A percentile compares a stretch with the other conserved stretches of the same genome.
These are phyloP conservation scores for Oriolus oriolus DNA, from an alignment of 2,113 vertebrate genomes.

Conservation along the genomic window DNA sequence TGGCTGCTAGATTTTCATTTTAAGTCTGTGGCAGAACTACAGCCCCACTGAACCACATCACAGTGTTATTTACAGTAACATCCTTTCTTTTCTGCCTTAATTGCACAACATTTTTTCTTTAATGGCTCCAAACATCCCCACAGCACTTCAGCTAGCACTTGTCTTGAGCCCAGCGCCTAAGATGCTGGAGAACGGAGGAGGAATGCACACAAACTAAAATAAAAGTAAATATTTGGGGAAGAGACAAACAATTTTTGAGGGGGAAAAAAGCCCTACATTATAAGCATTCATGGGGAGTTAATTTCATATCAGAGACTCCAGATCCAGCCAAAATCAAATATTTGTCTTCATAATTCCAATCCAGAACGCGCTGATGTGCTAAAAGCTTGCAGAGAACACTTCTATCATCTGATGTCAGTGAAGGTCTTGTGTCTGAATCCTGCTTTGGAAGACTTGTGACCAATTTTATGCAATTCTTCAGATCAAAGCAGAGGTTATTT, in stretches of 20 bases:
- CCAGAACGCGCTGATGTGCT: not conserved
- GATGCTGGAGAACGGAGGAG: not conserved
- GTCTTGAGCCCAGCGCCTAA: not conserved
- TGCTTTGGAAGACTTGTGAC: not conserved
- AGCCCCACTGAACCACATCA: not conserved
- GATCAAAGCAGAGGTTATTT: not conserved
- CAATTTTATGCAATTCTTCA: not conserved
- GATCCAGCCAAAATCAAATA: slow-evolving; percentile 13
- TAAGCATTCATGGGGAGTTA: not conserved
- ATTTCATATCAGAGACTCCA: not conserved
- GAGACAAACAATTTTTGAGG: not conserved
- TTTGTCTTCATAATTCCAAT: not conserved
- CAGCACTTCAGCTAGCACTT: not conserved
- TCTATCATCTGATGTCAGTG: not conserved
- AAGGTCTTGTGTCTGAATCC: not conserved
- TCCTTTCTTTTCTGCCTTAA: not conserved
- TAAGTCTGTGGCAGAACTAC: not conserved
- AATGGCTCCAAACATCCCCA: not conserved
- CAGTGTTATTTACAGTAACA: not conserved
- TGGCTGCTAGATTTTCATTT: not conserved
- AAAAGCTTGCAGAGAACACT: not conserved
- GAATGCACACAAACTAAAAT: not conserved
- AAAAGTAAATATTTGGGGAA: slow-evolving; percentile 26
- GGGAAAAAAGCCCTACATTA: not conserved
- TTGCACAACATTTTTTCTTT: not conserved